Evolutionary conservation across 2,113 vertebrate genomes (phyloP).

Genomic region (Pleuronectes platessa): DNA sequence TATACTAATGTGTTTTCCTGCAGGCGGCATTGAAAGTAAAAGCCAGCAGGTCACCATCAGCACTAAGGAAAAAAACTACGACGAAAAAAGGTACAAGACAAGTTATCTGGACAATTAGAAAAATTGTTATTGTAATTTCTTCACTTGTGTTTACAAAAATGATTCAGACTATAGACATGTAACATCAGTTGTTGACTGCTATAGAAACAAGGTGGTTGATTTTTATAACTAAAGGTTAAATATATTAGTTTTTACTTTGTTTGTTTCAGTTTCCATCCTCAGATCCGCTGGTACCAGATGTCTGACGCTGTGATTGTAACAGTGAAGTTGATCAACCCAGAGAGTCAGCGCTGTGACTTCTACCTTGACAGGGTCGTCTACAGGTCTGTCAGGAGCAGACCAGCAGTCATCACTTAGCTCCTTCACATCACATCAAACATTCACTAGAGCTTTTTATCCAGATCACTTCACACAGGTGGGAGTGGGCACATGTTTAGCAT

Average conservation of each 20-base stretch:
- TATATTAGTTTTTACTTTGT: not conserved
- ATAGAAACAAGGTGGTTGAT: not conserved
- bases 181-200: too few relatives aligned
- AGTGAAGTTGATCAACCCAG: conserved; percentile 74
- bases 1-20: not conserved
- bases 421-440: not conserved
- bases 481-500: conserved; percentile 50
- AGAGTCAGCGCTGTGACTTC: conserved; percentile 76
- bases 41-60: not conserved
- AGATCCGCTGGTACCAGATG: conserved; percentile 78
- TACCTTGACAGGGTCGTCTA: conserved; percentile 69
- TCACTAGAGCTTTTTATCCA: conserved; percentile 6
- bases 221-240: not conserved
- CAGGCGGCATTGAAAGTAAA: not conserved
- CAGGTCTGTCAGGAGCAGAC: conserved; percentile 69
- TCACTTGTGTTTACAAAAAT: too few relatives aligned
- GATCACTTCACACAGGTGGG: conserved; percentile 25
- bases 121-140: too few relatives aligned
- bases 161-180: not conserved
- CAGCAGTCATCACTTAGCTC: not conserved
- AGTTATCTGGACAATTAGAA: not conserved
- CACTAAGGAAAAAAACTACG: not conserved
- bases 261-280: conserved; percentile 75
- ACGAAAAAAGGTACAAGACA: conserved; percentile 27
- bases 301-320: conserved; percentile 48